A percentile compares a stretch with the other conserved stretches of the same genome.
Conservation (phyloP, 2,888 invertebrate genomes). For the Chaetoderma sp. region DNA sequence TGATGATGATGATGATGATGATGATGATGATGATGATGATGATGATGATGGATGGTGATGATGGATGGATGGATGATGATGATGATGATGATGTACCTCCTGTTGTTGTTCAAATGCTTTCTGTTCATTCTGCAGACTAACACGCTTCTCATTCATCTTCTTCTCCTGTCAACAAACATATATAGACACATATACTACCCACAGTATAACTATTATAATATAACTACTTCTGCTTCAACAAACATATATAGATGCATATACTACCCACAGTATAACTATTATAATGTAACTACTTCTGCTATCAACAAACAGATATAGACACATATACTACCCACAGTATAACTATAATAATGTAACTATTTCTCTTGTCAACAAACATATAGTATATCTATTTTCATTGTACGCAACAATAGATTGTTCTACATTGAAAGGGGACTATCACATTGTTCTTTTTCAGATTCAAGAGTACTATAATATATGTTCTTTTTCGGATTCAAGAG, state of each 20-base stretch:
- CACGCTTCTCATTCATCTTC: conserved; percentile 53
- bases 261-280: not conserved
- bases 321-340: not conserved
- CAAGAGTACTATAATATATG: too few relatives aligned
- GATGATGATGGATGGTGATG: too few relatives aligned
- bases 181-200: not conserved
- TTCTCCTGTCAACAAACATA: conserved; percentile 44
- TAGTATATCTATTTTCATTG: too few relatives aligned
- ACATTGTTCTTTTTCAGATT: too few relatives aligned
- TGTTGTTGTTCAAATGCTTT: conserved; percentile 57
- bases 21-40: too few relatives aligned
- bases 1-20: too few relatives aligned
- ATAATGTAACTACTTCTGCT: conserved; percentile 57
- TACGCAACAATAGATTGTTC: too few relatives aligned
- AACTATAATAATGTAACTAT: too few relatives aligned
- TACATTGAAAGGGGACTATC: too few relatives aligned
- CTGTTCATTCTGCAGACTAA: conserved; percentile 48
- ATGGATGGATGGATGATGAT: too few relatives aligned
- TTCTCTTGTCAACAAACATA: conserved; percentile 43
- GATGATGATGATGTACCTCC: conserved; percentile 50
- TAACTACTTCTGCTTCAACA: too few relatives aligned
- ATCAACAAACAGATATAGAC: conserved; percentile 10
- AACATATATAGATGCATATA: not conserved
- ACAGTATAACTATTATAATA: not conserved
- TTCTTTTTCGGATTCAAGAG: too few relatives aligned